Evolutionary conservation across 2,888 invertebrate genomes (phyloP).

Genomic region (Cylloceria caligata): DNA sequence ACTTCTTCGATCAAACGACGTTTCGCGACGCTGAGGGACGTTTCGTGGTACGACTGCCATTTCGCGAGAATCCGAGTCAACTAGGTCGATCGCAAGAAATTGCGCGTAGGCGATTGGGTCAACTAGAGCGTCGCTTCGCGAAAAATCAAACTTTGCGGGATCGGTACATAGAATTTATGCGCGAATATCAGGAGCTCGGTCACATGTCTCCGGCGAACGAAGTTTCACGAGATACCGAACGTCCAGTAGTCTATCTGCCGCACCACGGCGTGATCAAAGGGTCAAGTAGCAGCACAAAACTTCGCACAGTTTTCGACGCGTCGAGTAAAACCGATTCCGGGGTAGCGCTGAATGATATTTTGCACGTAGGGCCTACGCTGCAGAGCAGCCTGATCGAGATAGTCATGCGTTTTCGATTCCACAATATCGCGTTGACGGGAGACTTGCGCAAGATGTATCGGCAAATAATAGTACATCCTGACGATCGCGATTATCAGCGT

Average conservation of each 20-base stretch:
- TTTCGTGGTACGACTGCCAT: slow-evolving; percentile 41
- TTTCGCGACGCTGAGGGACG: slow-evolving; percentile 13
- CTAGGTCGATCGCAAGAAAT: slow-evolving; percentile 67
- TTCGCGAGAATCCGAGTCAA: neutral
- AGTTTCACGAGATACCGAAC: neutral
- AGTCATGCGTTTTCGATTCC: slow-evolving; percentile 73
- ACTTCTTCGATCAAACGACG: slow-evolving; percentile 14
- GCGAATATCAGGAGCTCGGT: slow-evolving; percentile 67
- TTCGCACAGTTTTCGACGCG: slow-evolving; percentile 36
- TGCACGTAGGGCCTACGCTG: slow-evolving; percentile 73
- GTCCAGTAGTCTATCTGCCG: slow-evolving; percentile 40
- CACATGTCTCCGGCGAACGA: slow-evolving; percentile 67
- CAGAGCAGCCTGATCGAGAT: slow-evolving; percentile 73
- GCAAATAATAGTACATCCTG: no score
- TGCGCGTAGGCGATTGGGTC: slow-evolving; percentile 66
- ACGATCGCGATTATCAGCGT: slow-evolving; percentile 70
- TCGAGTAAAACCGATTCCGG: slow-evolving; percentile 59
- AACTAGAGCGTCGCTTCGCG: slow-evolving; percentile 67
- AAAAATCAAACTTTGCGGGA: slow-evolving; percentile 42
- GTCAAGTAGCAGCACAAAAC: no score
- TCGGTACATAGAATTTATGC: slow-evolving; percentile 68
- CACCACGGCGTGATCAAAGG: slow-evolving; percentile 37
- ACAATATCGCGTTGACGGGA: slow-evolving; percentile 71
- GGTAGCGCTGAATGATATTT: slow-evolving; percentile 73
- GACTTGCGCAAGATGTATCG: slow-evolving; percentile 78